Evolutionary conservation across 2,888 invertebrate genomes (phyloP), one percentile per base, ranked within the genome.

Genomic region (Xanthorhoe designata): DNA sequence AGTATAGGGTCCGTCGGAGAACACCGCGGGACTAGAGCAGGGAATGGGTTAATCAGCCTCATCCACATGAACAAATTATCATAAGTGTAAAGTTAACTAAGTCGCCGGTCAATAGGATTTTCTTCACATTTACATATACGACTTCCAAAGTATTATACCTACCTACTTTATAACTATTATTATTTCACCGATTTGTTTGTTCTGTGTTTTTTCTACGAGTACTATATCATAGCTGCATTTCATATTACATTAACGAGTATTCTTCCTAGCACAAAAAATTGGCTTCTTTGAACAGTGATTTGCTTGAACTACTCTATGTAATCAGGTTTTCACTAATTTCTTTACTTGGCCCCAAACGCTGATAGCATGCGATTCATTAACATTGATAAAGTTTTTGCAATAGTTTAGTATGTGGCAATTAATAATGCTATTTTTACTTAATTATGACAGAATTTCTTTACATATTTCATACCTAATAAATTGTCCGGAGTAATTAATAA

Each of bases 301-400:
- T 61, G 61, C 54, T 49, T 61, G 49, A 54, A 19, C 45, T 19
- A 17, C 15, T 18, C 18, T 50, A 58, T 50, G 59, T 42, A 50
- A 64, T 55, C 52, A 15, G 9, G 50, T 29, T 59, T 59, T 55
- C 50, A 49, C 49, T 19, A 49, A 47, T 29, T 64, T 58, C 51
- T 64, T 18, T 45, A 42, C 45, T 32, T 47, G 10, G 18, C 0
- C 45, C 45, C 5, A 42, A 52, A 47, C 13, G n/a, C 18, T 53
- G 53, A 53, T 54, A 61, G 15, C 61, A 54, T 53, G 47, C 61
- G 19, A 54, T 52, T 54, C 45, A 61, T 61, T 54, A 54, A 29
- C 18, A 61, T 54, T 54, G n/a, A 35, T 49, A 32, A 53, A 29
- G 29, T 60, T 52, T 52, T 60, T 59, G 51, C 38, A 51, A 19